These are phyloP conservation scores for Pitangus sulphuratus DNA, from an alignment of 2,797 vertebrate species.

Conservation along the genomic window DNA sequence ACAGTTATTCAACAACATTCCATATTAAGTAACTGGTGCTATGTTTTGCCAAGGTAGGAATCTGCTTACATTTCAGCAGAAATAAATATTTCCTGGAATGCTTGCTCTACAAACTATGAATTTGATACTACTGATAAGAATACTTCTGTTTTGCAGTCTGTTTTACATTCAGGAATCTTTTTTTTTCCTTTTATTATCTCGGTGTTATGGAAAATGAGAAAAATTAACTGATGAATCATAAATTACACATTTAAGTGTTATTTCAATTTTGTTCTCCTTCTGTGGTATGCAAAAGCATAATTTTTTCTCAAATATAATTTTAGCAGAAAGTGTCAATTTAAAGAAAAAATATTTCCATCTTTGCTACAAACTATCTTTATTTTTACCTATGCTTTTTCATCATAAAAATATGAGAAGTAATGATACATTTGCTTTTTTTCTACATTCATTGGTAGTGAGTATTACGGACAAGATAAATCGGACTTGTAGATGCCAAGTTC, in stretches of 20 bases:
- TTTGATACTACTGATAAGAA: not conserved
- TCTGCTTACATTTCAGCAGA: constrained; percentile 14
- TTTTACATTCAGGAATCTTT: not conserved
- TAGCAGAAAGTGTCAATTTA: not conserved
- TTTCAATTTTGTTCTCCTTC: not conserved
- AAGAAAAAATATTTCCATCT: not conserved
- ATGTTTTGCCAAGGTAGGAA: constrained; percentile 90
- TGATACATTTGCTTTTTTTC: not conserved
- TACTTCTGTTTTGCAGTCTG: not conserved
- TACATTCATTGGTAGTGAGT: not conserved
- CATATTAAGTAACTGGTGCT: constrained; percentile 85
- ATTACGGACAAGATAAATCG: not conserved
- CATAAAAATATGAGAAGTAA: not conserved
- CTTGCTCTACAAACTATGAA: not conserved
- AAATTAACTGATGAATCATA: not conserved
- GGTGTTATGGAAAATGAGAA: not conserved
- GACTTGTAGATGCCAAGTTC: not conserved
- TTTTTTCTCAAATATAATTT: not conserved
- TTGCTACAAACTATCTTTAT: not conserved
- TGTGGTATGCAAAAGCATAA: not conserved
- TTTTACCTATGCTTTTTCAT: not conserved
- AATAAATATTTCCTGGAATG: not conserved
- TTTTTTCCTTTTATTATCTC: not conserved
- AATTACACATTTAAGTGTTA: not conserved
- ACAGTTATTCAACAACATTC: constrained; percentile 76